Evolutionary conservation across 2,797 vertebrate species (phyloP).

Genomic region (Hipposideros larvatus): DNA sequence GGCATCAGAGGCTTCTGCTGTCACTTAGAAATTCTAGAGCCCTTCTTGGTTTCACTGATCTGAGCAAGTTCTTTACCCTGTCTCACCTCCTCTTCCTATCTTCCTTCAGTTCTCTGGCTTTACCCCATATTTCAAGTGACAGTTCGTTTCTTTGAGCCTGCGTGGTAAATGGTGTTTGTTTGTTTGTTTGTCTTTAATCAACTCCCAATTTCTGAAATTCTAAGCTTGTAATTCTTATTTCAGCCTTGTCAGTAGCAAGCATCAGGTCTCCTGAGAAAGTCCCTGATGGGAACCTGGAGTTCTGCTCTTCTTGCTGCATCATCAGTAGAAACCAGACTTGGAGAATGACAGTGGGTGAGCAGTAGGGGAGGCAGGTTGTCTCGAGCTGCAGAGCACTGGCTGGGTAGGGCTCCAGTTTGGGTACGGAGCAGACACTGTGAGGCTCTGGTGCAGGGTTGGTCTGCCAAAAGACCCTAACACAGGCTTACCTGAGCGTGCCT

Average conservation of each 20-base stretch:
- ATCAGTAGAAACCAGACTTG: neutral
- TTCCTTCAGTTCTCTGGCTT: constrained; percentile 17
- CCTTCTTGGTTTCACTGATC: neutral
- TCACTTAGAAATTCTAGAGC: neutral
- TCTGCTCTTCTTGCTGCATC: neutral
- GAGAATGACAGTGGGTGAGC: neutral
- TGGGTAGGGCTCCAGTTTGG: neutral
- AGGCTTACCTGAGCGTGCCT: neutral
- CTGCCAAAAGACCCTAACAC: neutral
- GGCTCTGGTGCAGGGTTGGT: neutral
- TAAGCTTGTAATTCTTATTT: constrained; percentile 14
- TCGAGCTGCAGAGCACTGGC: neutral
- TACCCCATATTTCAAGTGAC: neutral
- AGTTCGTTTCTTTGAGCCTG: constrained; percentile 11
- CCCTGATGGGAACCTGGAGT: neutral
- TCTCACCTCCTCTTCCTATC: neutral
- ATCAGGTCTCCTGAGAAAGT: neutral
- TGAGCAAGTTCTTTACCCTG: neutral
- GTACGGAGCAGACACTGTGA: neutral
- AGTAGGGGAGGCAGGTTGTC: neutral
- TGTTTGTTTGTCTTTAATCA: constrained; percentile 43
- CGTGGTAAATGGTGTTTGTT: neutral
- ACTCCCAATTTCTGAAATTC: neutral
- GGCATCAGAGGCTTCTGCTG: neutral
- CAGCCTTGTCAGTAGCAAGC: constrained; percentile 21